A percentile compares a stretch with the other conserved stretches of the same genome.
Evolutionary conservation across 2,113 vertebrate genomes (phyloP).

Genomic region (Sciurus niger): DNA sequence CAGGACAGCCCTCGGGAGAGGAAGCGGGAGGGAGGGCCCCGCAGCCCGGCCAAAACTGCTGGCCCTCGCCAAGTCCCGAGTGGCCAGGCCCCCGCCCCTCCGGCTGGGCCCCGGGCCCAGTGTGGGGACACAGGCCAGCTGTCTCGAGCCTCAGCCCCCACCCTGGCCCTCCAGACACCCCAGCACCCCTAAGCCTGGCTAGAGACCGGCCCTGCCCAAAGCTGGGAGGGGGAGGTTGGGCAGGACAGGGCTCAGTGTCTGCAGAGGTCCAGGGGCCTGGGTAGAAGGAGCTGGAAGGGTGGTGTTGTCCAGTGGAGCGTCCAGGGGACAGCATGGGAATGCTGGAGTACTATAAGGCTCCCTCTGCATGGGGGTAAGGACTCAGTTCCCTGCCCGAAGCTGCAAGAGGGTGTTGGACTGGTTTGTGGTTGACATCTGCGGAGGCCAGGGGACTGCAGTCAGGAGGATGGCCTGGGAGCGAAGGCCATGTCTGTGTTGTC

Average conservation of each 20-base stretch:
- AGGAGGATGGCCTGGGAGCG: background rate
- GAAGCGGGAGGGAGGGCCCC: constrained; percentile 74
- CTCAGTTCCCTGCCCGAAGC: background rate
- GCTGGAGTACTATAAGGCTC: background rate
- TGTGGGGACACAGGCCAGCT: constrained; percentile 82
- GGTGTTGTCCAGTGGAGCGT: background rate
- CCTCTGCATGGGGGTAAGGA: background rate
- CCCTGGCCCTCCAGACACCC: constrained; percentile 71
- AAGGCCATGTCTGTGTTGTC: background rate
- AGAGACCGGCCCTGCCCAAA: constrained; percentile 33
- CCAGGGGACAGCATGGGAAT: background rate
- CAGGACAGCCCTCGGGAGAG: constrained; percentile 83
- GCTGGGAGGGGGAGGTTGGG: background rate
- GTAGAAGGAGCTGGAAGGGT: background rate
- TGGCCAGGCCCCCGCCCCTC: constrained; percentile 81
- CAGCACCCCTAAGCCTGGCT: constrained; percentile 39
- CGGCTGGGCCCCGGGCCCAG: constrained; percentile 82
- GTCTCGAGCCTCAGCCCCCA: constrained; percentile 70
- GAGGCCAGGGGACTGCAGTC: background rate
- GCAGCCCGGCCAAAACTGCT: constrained; percentile 73
- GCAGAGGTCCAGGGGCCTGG: background rate
- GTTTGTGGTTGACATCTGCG: background rate
- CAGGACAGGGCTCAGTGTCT: background rate
- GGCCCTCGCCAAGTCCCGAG: constrained; percentile 79
- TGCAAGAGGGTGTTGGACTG: background rate